Conservation (phyloP, 2,888 invertebrate species). For the Leptarthrus brevirostris region DNA sequence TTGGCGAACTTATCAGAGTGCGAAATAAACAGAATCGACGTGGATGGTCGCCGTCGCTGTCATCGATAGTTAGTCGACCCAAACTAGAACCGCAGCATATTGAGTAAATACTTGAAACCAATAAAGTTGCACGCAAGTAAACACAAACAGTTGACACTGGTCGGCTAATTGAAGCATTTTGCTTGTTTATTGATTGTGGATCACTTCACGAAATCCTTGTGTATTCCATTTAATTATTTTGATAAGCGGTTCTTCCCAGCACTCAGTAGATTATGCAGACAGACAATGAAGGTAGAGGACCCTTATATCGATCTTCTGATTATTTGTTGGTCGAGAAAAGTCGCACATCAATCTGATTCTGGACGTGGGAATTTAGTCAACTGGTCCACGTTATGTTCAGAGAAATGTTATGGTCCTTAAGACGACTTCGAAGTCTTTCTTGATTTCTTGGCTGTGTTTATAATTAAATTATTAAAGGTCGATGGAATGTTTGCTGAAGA, state of each 20-base stretch:
- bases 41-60: neutral
- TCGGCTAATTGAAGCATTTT: conserved; percentile 45
- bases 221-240: conserved; percentile 39
- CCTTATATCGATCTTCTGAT: conserved; percentile 9
- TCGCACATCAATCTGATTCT: neutral
- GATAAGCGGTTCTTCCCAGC: conserved; percentile 43
- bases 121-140: conserved; percentile 37
- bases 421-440: neutral
- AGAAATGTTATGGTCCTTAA: neutral
- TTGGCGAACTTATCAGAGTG: conserved; percentile 20
- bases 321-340: neutral
- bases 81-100: conserved; percentile 1
- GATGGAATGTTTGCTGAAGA: conserved; percentile 4
- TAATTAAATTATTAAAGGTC: conserved; percentile 46
- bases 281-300: conserved; percentile 29
- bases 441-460: neutral
- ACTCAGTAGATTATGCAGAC: conserved; percentile 32
- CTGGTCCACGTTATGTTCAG: neutral
- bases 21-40: conserved; percentile 6
- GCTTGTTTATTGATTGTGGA: conserved; percentile 46
- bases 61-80: conserved; percentile 25
- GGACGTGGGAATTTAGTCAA: conserved; percentile 19
- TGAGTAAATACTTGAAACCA: conserved; percentile 27
- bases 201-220: conserved; percentile 42
- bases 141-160: conserved; percentile 44